Evolutionary conservation across 2,797 vertebrate genomes (phyloP).

Genomic region (Erethizon dorsatum): DNA sequence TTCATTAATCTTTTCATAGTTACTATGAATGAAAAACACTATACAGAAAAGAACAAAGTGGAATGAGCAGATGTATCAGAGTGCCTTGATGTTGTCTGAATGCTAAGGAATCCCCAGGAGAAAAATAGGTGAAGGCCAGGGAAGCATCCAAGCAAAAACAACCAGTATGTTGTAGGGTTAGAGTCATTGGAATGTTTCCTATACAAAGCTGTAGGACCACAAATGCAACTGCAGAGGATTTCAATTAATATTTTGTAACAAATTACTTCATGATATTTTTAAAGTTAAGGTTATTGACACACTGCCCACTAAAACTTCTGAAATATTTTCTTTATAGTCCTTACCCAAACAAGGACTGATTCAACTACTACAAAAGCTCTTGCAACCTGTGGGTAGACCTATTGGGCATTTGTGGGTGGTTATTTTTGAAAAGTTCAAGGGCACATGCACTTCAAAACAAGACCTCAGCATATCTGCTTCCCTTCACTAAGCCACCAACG

Average conservation of each 20-base stretch:
- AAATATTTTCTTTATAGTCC: neutral
- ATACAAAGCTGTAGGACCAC: neutral
- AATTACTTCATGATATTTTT: neutral
- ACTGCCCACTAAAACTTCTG: neutral
- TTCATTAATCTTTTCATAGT: neutral
- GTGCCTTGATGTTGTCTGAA: neutral
- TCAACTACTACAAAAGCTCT: neutral
- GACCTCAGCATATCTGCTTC: neutral
- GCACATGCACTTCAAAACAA: neutral
- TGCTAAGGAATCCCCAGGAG: neutral
- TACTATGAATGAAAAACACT: neutral
- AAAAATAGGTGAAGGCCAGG: neutral
- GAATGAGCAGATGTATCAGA: neutral
- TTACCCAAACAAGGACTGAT: neutral
- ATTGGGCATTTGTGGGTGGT: neutral
- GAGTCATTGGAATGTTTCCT: neutral
- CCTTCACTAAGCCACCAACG: neutral
- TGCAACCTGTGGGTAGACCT: neutral
- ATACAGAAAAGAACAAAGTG: neutral
- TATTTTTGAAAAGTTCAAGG: neutral
- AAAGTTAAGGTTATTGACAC: neutral
- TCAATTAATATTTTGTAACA: constrained; percentile 9
- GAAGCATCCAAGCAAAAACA: neutral
- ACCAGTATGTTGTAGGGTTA: neutral
- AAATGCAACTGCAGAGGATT: neutral